These are phyloP conservation scores for Carapus acus DNA, from an alignment of 2,797 vertebrate genomes.

Conservation along the genomic window DNA sequence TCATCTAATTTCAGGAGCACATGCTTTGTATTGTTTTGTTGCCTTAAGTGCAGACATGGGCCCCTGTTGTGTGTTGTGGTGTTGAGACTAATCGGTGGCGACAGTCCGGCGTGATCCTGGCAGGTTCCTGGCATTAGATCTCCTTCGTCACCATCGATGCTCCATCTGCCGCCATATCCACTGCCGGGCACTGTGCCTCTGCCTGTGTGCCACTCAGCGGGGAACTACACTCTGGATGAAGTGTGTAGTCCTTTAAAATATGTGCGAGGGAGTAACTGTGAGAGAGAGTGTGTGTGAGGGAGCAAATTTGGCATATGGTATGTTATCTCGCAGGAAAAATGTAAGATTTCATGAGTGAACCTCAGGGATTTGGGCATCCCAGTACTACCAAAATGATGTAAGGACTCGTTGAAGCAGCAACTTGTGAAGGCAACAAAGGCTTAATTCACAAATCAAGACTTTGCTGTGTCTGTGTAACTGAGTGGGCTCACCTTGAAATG, in stretches of 20 bases:
- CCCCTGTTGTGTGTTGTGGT: conserved; percentile 46
- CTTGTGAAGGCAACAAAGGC: too few relatives aligned
- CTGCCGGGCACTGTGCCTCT: conserved; percentile 16
- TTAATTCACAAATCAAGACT: too few relatives aligned
- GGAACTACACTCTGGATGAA: background rate
- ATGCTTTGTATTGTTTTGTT: conserved; percentile 13
- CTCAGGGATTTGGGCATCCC: too few relatives aligned
- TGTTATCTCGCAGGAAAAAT: background rate
- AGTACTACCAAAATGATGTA: too few relatives aligned
- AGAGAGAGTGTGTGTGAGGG: background rate
- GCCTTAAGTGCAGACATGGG: conserved; percentile 44
- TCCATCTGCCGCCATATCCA: conserved; percentile 71
- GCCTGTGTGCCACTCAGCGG: conserved; percentile 5
- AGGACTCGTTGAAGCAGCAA: too few relatives aligned
- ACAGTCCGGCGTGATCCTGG: conserved; percentile 46
- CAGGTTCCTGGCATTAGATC: conserved; percentile 56
- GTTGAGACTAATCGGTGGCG: conserved; percentile 52
- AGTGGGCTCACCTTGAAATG: too few relatives aligned
- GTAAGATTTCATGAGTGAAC: background rate
- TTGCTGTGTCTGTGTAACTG: too few relatives aligned
- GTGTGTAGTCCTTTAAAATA: too few relatives aligned
- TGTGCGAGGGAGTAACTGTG: too few relatives aligned
- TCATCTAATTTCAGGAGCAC: conserved; percentile 2
- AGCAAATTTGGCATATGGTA: background rate
- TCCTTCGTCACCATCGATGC: conserved; percentile 23